Percentiles rank a stretch among this genome's conserved stretches.
Evolutionary conservation across 2,888 invertebrate genomes (phyloP).

Genomic region (Hoplodrina ambigua): DNA sequence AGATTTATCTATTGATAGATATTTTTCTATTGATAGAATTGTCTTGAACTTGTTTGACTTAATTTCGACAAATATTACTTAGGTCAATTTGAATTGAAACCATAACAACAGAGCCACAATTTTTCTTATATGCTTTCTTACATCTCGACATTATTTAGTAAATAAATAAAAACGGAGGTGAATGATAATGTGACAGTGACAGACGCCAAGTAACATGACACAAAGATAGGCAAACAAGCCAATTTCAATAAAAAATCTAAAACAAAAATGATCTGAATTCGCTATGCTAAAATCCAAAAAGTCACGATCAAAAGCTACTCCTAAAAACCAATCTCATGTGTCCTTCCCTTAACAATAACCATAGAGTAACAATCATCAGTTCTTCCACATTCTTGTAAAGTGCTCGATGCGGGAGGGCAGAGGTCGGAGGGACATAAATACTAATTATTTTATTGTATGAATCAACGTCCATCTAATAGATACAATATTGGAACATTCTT

Average conservation of each 20-base stretch:
- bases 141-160: no score
- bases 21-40: neutral
- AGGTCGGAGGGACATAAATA: constrained; percentile 77
- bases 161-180: no score
- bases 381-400: constrained; percentile 79
- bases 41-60: neutral
- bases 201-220: neutral
- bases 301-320: no score
- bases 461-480: constrained; percentile 48
- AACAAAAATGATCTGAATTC: no score
- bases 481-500: constrained; percentile 42
- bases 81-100: no score
- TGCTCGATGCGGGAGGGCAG: constrained; percentile 69
- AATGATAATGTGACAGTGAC: neutral
- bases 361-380: constrained; percentile 61
- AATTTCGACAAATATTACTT: no score
- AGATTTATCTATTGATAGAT: constrained; percentile 14
- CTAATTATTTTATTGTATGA: constrained; percentile 80
- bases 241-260: neutral
- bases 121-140: no score
- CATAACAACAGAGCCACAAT: no score
- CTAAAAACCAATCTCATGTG: constrained; percentile 5
- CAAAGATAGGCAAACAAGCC: neutral
- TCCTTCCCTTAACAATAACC: constrained; percentile 52
- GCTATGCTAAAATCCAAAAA: no score